These are phyloP conservation scores for Euproctis similis DNA, from an alignment of 2,888 invertebrate species.

Conservation along the genomic window DNA sequence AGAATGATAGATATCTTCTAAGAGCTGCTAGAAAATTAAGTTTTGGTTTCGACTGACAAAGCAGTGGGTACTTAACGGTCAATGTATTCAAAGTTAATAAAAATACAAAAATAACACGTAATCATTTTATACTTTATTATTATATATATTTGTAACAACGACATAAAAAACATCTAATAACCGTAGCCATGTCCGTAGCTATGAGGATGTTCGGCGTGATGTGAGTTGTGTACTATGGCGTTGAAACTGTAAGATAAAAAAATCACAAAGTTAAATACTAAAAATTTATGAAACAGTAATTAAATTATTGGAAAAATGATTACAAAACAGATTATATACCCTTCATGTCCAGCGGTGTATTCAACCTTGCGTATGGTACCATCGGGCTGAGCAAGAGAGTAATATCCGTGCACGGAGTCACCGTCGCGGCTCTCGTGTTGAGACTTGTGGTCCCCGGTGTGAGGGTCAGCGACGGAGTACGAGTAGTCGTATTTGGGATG, in stretches of 20 bases:
- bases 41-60: no score
- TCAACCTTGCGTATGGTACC: conserved; percentile 70
- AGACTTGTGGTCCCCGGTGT: conserved; percentile 78
- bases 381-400: conserved; percentile 69
- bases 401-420: conserved; percentile 61
- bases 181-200: conserved; percentile 17
- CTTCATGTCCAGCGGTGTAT: conserved; percentile 69
- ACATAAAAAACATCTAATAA: conserved; percentile 11
- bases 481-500: conserved; percentile 71
- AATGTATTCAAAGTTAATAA: no score
- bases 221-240: conserved; percentile 39
- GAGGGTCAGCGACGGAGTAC: conserved; percentile 75
- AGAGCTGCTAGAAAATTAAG: no score
- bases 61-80: no score
- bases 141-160: not conserved
- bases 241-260: conserved; percentile 28
- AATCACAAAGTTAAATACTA: no score
- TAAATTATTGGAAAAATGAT: no score
- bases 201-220: conserved; percentile 32
- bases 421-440: conserved; percentile 60
- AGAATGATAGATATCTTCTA: no score
- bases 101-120: no score
- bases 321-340: no score
- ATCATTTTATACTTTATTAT: no score
- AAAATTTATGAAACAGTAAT: no score